phyloP scores from a whole-genome alignment of 2,113 vertebrate genomes.

The Rissa tridactyla region DNA sequence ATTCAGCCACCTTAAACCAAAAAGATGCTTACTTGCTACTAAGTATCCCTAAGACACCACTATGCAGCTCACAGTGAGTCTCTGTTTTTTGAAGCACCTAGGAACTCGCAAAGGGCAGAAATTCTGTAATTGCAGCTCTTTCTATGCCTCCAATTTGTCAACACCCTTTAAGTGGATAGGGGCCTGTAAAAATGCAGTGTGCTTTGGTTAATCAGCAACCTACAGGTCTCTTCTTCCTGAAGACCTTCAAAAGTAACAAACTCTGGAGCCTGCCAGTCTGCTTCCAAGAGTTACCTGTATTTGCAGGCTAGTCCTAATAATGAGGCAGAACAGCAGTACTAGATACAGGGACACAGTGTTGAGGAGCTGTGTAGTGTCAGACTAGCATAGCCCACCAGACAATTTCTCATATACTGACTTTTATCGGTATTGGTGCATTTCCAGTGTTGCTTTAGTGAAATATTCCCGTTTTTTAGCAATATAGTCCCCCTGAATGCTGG shows the following conservation, averaged over 20 bases:
- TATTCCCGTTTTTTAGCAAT: not conserved
- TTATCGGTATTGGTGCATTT: not conserved
- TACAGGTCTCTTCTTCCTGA: not conserved
- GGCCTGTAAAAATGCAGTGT: not conserved
- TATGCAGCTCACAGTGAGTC: not conserved
- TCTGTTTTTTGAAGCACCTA: not conserved
- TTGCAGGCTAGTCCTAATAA: not conserved
- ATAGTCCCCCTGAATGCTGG: not conserved
- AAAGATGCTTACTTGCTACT: not conserved
- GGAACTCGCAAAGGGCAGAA: not conserved
- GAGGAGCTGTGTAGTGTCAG: not conserved
- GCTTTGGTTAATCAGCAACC: not conserved
- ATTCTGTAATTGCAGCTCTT: not conserved
- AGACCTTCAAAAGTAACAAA: not conserved
- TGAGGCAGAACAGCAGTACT: not conserved
- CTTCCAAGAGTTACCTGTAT: not conserved
- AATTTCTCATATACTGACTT: not conserved
- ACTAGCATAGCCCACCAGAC: not conserved
- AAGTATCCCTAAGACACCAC: not conserved
- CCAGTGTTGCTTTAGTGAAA: not conserved
- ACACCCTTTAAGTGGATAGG: not conserved
- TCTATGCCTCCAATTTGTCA: not conserved
- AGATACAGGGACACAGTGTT: not conserved
- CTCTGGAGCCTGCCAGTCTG: not conserved
- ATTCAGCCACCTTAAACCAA: not conserved